Conservation (phyloP, 2,888 invertebrate species). For the Alitta virens region DNA sequence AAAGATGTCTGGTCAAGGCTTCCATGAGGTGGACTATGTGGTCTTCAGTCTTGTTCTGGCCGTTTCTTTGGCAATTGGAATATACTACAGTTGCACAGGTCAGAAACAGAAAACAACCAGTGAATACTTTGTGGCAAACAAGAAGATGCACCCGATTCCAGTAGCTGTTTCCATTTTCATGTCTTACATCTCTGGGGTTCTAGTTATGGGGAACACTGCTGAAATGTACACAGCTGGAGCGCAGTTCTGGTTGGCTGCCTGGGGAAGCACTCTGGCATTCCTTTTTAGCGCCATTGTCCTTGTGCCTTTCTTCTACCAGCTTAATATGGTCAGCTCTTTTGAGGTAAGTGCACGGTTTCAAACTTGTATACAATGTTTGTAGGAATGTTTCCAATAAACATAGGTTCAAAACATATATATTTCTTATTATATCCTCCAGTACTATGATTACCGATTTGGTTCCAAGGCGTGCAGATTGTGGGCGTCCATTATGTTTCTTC, state of each 20-base stretch:
- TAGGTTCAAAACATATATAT: not conserved
- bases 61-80: slow-evolving; percentile 3
- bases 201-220: slow-evolving; percentile 16
- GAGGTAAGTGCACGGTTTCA: slow-evolving; percentile 7
- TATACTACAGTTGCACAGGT: slow-evolving; percentile 2
- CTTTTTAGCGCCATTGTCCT: slow-evolving; percentile 1
- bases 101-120: not conserved
- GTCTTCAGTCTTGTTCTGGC: slow-evolving; percentile 3
- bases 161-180: slow-evolving; percentile 17
- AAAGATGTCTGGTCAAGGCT: not conserved
- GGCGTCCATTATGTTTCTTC: slow-evolving; percentile 9
- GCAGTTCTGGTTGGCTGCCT: slow-evolving; percentile 12
- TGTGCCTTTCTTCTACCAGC: slow-evolving; percentile 15
- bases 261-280: slow-evolving; percentile 13
- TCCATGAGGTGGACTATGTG: slow-evolving; percentile 6
- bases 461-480: slow-evolving; percentile 5
- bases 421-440: slow-evolving; percentile 1
- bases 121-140: slow-evolving; percentile 10
- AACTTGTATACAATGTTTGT: too few species aligned
- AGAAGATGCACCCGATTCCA: not conserved
- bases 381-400: too few species aligned
- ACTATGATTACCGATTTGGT: slow-evolving; percentile 6
- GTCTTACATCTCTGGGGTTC: slow-evolving; percentile 13
- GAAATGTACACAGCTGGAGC: slow-evolving; percentile 13
- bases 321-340: slow-evolving; percentile 13